These are phyloP conservation scores for Poeciliopsis gracilis DNA, from an alignment of 2,797 vertebrate genomes.

Conservation along the genomic window DNA sequence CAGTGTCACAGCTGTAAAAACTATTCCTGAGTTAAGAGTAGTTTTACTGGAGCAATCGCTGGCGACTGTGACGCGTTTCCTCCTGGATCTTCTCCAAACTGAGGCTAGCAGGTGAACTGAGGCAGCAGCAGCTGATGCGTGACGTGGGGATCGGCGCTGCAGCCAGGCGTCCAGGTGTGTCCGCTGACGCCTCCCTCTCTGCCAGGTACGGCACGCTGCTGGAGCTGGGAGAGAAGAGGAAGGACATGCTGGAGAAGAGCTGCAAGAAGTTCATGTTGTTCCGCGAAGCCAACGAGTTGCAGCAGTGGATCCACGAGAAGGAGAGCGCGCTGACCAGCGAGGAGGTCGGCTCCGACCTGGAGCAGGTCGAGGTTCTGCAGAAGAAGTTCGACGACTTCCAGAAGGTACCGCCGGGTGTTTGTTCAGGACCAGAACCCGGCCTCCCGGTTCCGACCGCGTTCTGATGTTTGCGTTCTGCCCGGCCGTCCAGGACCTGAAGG, in stretches of 20 bases:
- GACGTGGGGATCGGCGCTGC: neutral
- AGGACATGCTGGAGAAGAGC: conserved; percentile 98
- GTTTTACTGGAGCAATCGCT: neutral
- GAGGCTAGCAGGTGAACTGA: neutral
- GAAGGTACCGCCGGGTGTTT: conserved; percentile 82
- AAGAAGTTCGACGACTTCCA: conserved; percentile 99
- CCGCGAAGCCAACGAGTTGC: conserved; percentile 95
- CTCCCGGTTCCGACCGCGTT: neutral
- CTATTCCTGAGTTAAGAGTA: neutral
- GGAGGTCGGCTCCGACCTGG: conserved; percentile 94
- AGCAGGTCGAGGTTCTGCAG: conserved; percentile 98
- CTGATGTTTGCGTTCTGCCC: neutral
- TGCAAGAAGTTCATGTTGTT: conserved; percentile 99
- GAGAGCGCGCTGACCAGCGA: conserved; percentile 92
- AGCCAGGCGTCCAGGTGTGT: neutral
- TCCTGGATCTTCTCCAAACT: neutral
- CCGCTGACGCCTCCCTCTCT: neutral
- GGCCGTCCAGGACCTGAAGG: conserved; percentile 90
- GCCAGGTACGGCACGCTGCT: conserved; percentile 91
- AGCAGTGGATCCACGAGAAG: conserved; percentile 99
- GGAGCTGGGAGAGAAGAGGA: conserved; percentile 95
- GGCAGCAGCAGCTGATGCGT: neutral
- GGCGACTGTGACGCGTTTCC: neutral
- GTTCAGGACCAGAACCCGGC: neutral
- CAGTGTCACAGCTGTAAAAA: neutral